Conservation (phyloP, 2,797 vertebrate species). For the Muraenolepis orangiensis region DNA sequence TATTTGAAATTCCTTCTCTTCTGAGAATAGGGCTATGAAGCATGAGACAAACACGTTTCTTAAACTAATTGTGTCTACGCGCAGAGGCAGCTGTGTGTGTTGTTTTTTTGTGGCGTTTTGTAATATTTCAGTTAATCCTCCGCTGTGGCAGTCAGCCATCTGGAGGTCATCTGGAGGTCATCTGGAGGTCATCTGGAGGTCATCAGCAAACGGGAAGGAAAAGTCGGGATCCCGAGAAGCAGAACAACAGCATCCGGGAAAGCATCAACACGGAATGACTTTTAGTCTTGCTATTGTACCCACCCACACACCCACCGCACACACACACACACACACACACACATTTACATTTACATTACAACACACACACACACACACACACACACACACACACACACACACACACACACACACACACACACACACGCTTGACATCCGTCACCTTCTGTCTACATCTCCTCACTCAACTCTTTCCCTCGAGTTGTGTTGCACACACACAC, state of each 20-base stretch:
- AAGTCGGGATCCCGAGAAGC: neutral
- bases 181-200: neutral
- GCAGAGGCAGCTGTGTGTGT: neutral
- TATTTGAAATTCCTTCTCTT: neutral
- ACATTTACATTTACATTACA: constrained; percentile 9
- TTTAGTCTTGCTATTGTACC: neutral
- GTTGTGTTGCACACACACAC: constrained; percentile 23
- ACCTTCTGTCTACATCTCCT: neutral
- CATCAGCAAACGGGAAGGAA: neutral
- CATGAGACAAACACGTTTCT: neutral
- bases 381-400: constrained; percentile 26
- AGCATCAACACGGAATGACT: neutral
- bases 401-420: constrained; percentile 18
- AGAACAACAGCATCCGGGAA: neutral
- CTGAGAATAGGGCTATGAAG: too few relatives aligned
- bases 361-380: constrained; percentile 14
- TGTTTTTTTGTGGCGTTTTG: neutral
- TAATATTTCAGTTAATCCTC: neutral
- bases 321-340: constrained; percentile 11
- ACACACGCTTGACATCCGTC: neutral
- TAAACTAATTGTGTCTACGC: neutral
- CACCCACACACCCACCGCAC: neutral
- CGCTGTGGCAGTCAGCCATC: neutral
- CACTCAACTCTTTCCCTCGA: neutral
- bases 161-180: neutral